Evolutionary conservation across 2,113 vertebrate species (phyloP).

Genomic region (Ascaphus truei): DNA sequence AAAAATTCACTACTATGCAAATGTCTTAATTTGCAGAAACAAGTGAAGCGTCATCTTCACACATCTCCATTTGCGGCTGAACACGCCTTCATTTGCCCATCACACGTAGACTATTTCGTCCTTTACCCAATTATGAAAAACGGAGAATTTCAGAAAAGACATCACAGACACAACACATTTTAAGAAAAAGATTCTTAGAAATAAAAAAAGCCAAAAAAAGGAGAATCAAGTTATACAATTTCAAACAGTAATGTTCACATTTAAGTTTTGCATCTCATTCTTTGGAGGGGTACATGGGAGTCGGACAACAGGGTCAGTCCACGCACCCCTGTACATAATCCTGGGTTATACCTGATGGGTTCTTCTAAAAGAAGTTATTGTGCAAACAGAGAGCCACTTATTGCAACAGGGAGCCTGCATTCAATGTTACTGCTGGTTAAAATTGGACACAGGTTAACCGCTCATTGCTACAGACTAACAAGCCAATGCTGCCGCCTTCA

Average conservation of each 20-base stretch:
- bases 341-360: slow-evolving; percentile 4
- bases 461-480: too few relatives aligned
- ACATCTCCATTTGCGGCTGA: too few relatives aligned
- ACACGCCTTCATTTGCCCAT: too few relatives aligned
- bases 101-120: too few relatives aligned
- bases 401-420: neutral
- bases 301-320: neutral
- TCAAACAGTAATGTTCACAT: slow-evolving; percentile 9
- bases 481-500: too few relatives aligned
- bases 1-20: too few relatives aligned
- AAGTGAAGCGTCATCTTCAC: too few relatives aligned
- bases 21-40: too few relatives aligned
- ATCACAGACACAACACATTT: neutral
- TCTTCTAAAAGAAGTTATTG: slow-evolving; percentile 9
- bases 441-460: neutral
- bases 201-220: slow-evolving; percentile 3
- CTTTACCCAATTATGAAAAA: too few relatives aligned
- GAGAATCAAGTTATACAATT: slow-evolving; percentile 1
- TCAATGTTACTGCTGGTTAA: neutral
- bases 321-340: neutral
- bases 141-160: too few relatives aligned
- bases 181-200: slow-evolving; percentile 14
- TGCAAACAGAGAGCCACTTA: neutral
- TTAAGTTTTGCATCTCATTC: slow-evolving; percentile 12
- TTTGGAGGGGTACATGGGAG: slow-evolving; percentile 21